Percentiles rank a stretch among this genome's conserved stretches.
These are phyloP conservation scores for Ibidorhyncha struthersii DNA, from an alignment of 2,113 vertebrate genomes.

Conservation along the genomic window DNA sequence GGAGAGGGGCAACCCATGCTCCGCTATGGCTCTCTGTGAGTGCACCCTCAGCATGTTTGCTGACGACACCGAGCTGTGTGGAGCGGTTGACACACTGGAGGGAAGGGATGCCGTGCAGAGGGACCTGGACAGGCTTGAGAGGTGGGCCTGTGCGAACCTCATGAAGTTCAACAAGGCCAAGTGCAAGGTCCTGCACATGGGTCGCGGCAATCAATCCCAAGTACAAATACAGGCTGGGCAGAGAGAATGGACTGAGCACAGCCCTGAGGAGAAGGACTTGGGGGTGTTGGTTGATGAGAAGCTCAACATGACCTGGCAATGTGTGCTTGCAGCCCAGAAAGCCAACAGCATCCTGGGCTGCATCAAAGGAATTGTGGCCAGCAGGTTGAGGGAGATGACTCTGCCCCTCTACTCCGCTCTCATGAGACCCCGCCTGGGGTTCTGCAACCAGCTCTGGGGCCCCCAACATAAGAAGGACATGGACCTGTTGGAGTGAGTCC, in stretches of 20 bases:
- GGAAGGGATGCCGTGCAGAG: neutral
- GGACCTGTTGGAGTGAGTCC: neutral
- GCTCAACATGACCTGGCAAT: neutral
- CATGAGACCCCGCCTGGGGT: neutral
- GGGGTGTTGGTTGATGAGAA: neutral
- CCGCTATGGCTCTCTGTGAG: neutral
- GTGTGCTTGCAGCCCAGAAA: neutral
- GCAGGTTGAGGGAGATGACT: neutral
- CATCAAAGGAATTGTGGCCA: neutral
- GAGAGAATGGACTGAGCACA: neutral
- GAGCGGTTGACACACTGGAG: neutral
- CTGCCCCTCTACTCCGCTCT: neutral
- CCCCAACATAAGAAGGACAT: neutral
- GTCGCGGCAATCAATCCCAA: neutral
- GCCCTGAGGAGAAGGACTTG: neutral
- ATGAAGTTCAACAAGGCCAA: neutral
- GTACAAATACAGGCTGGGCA: neutral
- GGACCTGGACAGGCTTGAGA: neutral
- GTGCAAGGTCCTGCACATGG: neutral
- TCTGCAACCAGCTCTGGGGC: neutral
- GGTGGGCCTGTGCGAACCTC: neutral
- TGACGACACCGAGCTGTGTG: neutral
- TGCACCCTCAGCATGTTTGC: neutral
- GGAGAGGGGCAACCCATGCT: neutral
- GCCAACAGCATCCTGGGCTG: neutral